phyloP scores from a whole-genome alignment of 2,888 invertebrate genomes.

The Dinocampus coccinellae region DNA sequence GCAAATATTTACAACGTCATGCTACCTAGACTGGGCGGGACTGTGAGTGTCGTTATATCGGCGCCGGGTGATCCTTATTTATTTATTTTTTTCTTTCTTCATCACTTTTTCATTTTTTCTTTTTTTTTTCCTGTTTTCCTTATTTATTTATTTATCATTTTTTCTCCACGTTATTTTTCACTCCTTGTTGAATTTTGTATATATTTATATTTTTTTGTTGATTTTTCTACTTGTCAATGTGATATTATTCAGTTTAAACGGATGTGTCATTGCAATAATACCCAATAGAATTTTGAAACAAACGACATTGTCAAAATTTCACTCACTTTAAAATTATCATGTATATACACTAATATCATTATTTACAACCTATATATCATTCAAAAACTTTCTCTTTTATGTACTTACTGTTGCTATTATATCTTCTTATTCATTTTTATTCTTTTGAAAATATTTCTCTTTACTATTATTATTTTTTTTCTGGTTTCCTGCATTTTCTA shows the following conservation, averaged over 20 bases:
- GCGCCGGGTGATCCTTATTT: slow-evolving; percentile 45
- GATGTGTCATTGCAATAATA: no score
- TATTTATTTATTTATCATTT: slow-evolving; percentile 6
- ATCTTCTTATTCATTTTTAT: not conserved
- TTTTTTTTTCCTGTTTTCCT: not conserved
- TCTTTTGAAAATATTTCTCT: not conserved
- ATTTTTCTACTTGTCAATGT: no score
- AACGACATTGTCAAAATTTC: no score
- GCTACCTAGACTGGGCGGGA: slow-evolving; percentile 60
- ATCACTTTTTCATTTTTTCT: slow-evolving; percentile 5
- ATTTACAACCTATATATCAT: not conserved
- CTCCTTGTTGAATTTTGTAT: no score
- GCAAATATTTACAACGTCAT: slow-evolving; percentile 66
- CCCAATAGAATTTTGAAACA: no score
- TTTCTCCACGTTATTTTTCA: slow-evolving; percentile 8
- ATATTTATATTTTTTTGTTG: no score
- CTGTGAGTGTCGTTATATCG: slow-evolving; percentile 48
- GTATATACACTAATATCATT: not conserved
- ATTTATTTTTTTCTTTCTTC: slow-evolving; percentile 2
- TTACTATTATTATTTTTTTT: no score
- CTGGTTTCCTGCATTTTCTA: no score
- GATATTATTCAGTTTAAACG: no score
- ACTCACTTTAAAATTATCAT: no score
- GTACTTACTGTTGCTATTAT: not conserved
- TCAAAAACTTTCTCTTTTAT: not conserved